These are phyloP conservation scores for Notolabrus celidotus DNA, from an alignment of 2,797 vertebrate species.

Conservation along the genomic window DNA sequence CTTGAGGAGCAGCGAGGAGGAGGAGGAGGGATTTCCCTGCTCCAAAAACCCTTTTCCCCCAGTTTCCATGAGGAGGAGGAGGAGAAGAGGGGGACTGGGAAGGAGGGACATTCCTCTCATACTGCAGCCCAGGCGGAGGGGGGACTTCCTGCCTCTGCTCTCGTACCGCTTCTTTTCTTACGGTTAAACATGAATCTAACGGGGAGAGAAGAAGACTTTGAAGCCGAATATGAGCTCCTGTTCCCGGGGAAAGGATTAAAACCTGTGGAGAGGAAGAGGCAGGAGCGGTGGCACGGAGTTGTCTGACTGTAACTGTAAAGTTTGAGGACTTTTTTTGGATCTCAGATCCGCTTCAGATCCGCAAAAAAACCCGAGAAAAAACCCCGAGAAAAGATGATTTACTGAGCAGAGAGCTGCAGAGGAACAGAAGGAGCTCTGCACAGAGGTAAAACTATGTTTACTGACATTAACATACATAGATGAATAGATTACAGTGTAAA, in stretches of 20 bases:
- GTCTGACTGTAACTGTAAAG: neutral
- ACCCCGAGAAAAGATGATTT: conserved; percentile 10
- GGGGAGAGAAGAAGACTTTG: conserved; percentile 8
- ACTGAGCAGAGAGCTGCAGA: conserved; percentile 1
- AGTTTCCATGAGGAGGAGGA: conserved; percentile 48
- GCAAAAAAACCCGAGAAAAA: neutral
- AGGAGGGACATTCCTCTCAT: conserved; percentile 72
- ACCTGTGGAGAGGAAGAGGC: neutral
- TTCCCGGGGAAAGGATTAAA: neutral
- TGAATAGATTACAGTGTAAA: neutral
- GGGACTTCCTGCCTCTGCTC: conserved; percentile 48
- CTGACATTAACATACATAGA: neutral
- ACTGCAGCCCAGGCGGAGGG: conserved; percentile 55
- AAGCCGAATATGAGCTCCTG: neutral
- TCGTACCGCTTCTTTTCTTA: conserved; percentile 16
- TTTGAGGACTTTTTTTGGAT: neutral
- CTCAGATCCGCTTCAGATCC: neutral
- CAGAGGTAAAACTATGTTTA: conserved; percentile 22
- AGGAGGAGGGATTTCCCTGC: conserved; percentile 61
- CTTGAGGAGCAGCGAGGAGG: conserved; percentile 31
- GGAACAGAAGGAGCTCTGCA: neutral
- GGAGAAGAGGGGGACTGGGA: conserved; percentile 9
- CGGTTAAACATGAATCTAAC: conserved; percentile 48
- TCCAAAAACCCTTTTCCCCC: conserved; percentile 49
- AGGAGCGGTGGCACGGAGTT: neutral